phyloP scores from a whole-genome alignment of 2,888 invertebrate species.

The Andrena minutula region DNA sequence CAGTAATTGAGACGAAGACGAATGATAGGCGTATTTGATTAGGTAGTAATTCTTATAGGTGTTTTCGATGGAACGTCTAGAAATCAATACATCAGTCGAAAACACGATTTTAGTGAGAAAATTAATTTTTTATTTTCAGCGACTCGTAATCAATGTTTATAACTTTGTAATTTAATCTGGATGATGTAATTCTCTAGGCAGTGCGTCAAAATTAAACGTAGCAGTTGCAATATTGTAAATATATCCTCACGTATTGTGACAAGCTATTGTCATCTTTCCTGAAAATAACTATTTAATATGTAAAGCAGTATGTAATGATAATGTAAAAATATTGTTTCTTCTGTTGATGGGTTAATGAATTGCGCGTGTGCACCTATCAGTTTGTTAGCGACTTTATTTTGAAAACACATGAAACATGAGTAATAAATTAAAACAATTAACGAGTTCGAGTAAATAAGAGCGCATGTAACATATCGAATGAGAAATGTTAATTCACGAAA shows the following conservation, averaged over 20 bases:
- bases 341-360: too few species aligned
- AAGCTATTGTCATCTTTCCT: too few species aligned
- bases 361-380: too few species aligned
- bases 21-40: too few species aligned
- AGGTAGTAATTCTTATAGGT: too few species aligned
- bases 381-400: neutral
- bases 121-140: constrained; percentile 29
- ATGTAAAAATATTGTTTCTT: too few species aligned
- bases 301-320: too few species aligned
- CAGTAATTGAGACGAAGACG: too few species aligned
- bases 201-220: constrained; percentile 48
- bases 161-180: constrained; percentile 30
- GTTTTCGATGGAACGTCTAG: too few species aligned
- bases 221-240: constrained; percentile 49
- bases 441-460: too few species aligned
- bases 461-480: neutral
- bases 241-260: too few species aligned
- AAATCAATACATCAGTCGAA: neutral
- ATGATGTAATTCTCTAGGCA: constrained; percentile 8
- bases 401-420: neutral
- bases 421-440: neutral
- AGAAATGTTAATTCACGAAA: neutral
- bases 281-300: too few species aligned
- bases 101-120: neutral
- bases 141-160: constrained; percentile 32